Percentiles rank a stretch among this genome's conserved stretches.
These are phyloP conservation scores for Bruchidius siliquastri DNA, from an alignment of 2,888 invertebrate genomes.

Conservation along the genomic window DNA sequence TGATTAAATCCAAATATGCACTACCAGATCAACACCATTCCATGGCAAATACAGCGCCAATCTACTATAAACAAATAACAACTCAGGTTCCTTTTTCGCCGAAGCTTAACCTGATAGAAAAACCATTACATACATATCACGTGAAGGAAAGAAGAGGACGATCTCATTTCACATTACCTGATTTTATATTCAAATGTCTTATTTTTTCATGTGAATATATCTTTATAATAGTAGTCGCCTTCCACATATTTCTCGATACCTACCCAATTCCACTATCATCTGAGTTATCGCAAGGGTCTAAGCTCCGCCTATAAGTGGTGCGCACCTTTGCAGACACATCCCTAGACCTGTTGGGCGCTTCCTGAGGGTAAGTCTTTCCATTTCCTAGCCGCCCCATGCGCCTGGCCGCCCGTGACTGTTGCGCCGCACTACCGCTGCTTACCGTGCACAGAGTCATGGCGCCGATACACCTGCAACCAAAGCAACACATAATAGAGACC, in stretches of 20 bases:
- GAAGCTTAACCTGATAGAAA: too few species aligned
- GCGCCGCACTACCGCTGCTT: constrained; percentile 56
- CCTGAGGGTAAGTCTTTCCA: constrained; percentile 42
- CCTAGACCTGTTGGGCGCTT: constrained; percentile 33
- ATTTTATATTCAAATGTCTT: too few species aligned
- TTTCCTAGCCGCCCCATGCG: constrained; percentile 60
- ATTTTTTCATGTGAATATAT: too few species aligned
- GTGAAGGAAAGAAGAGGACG: too few species aligned
- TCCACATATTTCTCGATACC: constrained; percentile 18
- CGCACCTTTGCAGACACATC: constrained; percentile 42
- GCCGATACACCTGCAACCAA: background rate
- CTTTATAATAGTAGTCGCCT: too few species aligned
- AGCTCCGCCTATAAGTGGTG: constrained; percentile 44
- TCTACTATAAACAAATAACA: too few species aligned
- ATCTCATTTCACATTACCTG: too few species aligned
- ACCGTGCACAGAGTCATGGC: constrained; percentile 67
- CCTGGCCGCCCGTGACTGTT: constrained; percentile 54
- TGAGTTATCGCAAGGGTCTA: constrained; percentile 75
- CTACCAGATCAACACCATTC: too few species aligned
- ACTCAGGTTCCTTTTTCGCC: too few species aligned
- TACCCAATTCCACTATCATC: constrained; percentile 82
- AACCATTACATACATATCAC: too few species aligned
- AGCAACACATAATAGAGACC: background rate
- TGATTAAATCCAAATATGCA: too few species aligned
- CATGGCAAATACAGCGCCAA: too few species aligned